phyloP scores from a whole-genome alignment of 2,888 invertebrate species.

The Tachystola acroxantha region DNA sequence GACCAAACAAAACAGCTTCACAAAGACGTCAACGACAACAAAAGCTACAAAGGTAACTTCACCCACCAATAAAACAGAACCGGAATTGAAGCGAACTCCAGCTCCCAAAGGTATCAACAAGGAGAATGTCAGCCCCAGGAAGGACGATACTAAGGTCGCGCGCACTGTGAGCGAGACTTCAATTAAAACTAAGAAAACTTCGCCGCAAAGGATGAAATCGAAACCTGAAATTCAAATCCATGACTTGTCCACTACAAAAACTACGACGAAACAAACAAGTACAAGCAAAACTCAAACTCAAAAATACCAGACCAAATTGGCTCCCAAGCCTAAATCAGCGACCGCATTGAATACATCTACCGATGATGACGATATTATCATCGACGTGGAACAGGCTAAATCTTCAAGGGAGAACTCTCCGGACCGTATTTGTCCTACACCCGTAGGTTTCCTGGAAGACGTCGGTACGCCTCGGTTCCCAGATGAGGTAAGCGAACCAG shows the following conservation, averaged over 20 bases:
- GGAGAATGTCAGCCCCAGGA: slow-evolving; percentile 53
- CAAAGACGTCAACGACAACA: slow-evolving; percentile 33
- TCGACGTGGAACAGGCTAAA: slow-evolving; percentile 84
- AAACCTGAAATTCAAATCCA: slow-evolving; percentile 71
- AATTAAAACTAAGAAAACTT: slow-evolving; percentile 66
- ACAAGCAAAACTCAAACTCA: slow-evolving; percentile 27
- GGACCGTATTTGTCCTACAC: slow-evolving; percentile 83
- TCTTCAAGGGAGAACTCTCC: slow-evolving; percentile 87
- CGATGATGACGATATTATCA: slow-evolving; percentile 80
- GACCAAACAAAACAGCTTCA: slow-evolving; percentile 43
- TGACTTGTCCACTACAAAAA: slow-evolving; percentile 44
- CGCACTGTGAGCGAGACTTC: slow-evolving; percentile 78
- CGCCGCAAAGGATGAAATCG: slow-evolving; percentile 64
- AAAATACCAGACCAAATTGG: slow-evolving; percentile 50
- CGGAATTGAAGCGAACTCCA: slow-evolving; percentile 46
- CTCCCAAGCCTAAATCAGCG: slow-evolving; percentile 65
- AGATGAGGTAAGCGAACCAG: slow-evolving; percentile 86
- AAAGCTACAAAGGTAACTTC: slow-evolving; percentile 22
- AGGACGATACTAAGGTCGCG: slow-evolving; percentile 66
- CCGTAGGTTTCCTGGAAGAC: slow-evolving; percentile 78
- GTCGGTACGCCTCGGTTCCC: slow-evolving; percentile 83
- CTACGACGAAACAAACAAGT: slow-evolving; percentile 31
- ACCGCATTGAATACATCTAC: slow-evolving; percentile 71
- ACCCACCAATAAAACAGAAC: slow-evolving; percentile 32
- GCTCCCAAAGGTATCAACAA: slow-evolving; percentile 50